These are phyloP conservation scores for Tylochromis polylepis DNA, from an alignment of 2,113 vertebrate species.

Conservation along the genomic window DNA sequence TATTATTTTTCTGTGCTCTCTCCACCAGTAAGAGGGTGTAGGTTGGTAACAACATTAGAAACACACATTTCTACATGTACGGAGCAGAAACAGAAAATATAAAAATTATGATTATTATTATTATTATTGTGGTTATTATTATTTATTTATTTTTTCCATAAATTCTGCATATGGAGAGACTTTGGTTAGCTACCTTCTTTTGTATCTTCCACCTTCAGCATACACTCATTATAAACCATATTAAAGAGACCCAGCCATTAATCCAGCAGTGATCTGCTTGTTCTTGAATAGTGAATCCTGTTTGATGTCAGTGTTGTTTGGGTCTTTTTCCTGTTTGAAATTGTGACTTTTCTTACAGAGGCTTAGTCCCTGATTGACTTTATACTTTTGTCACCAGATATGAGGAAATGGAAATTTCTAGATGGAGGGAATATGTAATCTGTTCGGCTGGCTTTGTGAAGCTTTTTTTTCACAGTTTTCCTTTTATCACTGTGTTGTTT, in stretches of 20 bases:
- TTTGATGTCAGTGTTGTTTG: conserved; percentile 34
- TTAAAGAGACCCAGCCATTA: too few species aligned
- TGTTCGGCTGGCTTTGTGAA: conserved; percentile 28
- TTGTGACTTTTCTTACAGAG: background rate
- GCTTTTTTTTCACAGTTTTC: conserved; percentile 1
- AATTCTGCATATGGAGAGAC: background rate
- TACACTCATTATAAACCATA: too few species aligned
- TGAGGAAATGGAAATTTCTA: background rate
- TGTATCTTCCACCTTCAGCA: background rate
- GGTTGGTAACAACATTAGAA: background rate
- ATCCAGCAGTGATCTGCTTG: too few species aligned
- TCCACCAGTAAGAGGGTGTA: background rate
- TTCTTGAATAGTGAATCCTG: conserved; percentile 7
- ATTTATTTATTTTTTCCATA: background rate
- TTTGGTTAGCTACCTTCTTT: background rate
- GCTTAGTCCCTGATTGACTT: conserved; percentile 34
- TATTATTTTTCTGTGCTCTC: background rate
- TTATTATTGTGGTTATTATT: background rate
- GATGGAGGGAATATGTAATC: conserved; percentile 13
- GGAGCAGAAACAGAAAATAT: too few species aligned
- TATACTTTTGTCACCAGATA: conserved; percentile 24
- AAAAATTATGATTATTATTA: background rate
- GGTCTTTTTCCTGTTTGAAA: background rate
- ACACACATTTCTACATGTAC: background rate
- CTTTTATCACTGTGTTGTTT: background rate